These are phyloP conservation scores for Cynopterus brachyotis DNA, from an alignment of 2,113 vertebrate species.

Conservation along the genomic window DNA sequence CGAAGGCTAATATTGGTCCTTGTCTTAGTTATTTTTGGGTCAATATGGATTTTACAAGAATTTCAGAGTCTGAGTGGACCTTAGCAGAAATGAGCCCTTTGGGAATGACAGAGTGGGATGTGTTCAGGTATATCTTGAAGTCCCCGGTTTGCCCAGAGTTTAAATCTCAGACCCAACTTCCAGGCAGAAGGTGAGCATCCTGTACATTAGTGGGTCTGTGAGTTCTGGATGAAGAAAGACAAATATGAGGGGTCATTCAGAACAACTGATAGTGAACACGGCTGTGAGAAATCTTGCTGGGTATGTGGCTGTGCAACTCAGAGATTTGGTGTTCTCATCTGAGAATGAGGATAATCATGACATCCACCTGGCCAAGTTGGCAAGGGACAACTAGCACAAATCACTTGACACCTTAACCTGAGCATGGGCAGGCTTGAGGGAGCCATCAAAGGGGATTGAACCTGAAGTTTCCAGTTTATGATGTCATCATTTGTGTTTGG, in stretches of 20 bases:
- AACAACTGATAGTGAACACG: background rate
- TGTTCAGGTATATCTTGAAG: background rate
- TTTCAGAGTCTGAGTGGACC: background rate
- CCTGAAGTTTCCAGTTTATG: background rate
- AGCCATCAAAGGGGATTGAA: background rate
- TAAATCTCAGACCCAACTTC: background rate
- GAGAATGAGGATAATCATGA: background rate
- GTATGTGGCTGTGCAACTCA: background rate
- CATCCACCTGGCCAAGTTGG: background rate
- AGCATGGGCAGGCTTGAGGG: background rate
- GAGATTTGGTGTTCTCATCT: background rate
- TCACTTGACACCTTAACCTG: accelerated
- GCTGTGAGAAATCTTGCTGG: background rate
- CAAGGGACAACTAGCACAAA: background rate
- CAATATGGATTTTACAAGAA: background rate
- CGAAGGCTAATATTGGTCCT: background rate
- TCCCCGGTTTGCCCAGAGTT: background rate
- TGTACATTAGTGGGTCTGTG: accelerated
- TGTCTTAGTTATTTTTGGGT: background rate
- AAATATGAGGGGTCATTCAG: background rate
- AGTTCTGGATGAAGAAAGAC: background rate
- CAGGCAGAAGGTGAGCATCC: background rate
- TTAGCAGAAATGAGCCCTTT: background rate
- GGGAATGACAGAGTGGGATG: background rate
- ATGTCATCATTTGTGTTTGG: background rate